A percentile compares a stretch with the other conserved stretches of the same genome.
phyloP scores from a whole-genome alignment of 2,797 vertebrate species.

The Halcyon chelicuti region DNA sequence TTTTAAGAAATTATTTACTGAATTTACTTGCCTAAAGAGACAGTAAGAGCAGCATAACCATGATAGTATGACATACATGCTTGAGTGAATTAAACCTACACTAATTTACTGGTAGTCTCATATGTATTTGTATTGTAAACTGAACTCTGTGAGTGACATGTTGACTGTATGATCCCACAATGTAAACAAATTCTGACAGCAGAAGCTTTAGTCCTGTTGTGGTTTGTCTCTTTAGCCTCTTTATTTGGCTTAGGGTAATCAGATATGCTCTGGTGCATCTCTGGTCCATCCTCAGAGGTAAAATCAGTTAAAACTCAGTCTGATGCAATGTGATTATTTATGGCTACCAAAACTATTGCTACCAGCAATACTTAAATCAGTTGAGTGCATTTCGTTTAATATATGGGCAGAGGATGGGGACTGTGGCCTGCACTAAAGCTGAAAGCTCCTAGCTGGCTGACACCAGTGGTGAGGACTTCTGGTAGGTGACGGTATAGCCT shows the following conservation, averaged over 20 bases:
- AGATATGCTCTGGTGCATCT: background rate
- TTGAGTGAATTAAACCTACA: background rate
- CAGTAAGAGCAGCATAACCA: background rate
- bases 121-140: background rate
- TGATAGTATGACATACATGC: background rate
- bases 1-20: background rate
- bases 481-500: background rate
- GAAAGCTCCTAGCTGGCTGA: background rate
- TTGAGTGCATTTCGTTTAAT: background rate
- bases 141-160: background rate
- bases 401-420: background rate
- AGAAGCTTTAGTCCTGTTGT: background rate
- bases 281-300: background rate
- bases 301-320: background rate
- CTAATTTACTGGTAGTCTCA: background rate
- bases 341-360: background rate
- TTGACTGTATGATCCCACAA: background rate
- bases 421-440: background rate
- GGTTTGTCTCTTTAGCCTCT: background rate
- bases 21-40: background rate
- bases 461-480: background rate
- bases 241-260: background rate
- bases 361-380: background rate
- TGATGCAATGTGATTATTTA: background rate
- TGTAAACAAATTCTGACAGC: background rate